Evolutionary conservation across 2,113 vertebrate species (phyloP).

Genomic region (Oxyruncus cristatus): DNA sequence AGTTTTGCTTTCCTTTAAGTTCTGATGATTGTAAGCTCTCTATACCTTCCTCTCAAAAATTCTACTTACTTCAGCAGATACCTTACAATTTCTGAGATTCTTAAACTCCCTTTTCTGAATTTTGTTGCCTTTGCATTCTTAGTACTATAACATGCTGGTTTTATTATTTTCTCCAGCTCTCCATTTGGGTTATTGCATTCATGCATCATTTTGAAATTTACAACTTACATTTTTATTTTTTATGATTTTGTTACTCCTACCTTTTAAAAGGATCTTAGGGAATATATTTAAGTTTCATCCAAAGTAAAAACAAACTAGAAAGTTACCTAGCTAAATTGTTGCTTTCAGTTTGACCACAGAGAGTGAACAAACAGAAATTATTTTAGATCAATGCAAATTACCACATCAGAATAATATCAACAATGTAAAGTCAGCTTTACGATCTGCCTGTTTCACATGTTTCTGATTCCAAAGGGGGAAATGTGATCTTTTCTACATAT

Average conservation of each 20-base stretch:
- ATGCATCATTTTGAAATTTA: constrained; percentile 73
- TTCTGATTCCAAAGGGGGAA: not conserved
- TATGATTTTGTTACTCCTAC: constrained; percentile 61
- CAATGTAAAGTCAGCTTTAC: constrained; percentile 52
- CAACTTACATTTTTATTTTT: constrained; percentile 70
- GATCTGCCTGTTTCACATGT: constrained; percentile 46
- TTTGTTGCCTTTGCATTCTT: not conserved
- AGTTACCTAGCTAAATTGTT: constrained; percentile 57
- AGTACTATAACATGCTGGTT: not conserved
- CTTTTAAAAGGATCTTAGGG: constrained; percentile 61
- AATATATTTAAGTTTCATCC: constrained; percentile 61
- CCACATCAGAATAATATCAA: not conserved
- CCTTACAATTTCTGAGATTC: not conserved
- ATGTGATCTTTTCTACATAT: not conserved
- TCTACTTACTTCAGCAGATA: not conserved
- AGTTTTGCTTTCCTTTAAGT: not conserved
- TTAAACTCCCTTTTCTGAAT: not conserved
- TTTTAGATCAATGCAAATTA: constrained; percentile 59
- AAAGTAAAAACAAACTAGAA: constrained; percentile 47
- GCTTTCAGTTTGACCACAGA: constrained; percentile 55
- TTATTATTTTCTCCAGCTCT: constrained; percentile 66
- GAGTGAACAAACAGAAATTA: constrained; percentile 58
- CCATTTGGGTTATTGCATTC: constrained; percentile 52
- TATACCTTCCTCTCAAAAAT: not conserved
- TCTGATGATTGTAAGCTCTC: not conserved